Percentiles rank a stretch among this genome's conserved stretches.
Evolutionary conservation across 1,140 invertebrate genomes (phyloP).

Genomic region (Drosophila athabasca): DNA sequence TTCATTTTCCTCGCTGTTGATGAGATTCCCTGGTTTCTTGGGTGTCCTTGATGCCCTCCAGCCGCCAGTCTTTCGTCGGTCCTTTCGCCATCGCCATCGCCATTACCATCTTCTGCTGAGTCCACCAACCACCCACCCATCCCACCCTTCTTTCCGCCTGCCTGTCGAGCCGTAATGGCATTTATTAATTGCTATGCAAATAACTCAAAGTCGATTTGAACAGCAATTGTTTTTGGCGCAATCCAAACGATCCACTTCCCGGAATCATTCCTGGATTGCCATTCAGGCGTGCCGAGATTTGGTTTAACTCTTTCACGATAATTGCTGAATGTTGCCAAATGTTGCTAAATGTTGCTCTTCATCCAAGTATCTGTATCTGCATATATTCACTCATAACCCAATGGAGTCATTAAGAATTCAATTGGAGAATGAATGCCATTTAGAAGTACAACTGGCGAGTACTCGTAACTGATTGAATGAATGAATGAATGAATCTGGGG

Average conservation of each 20-base stretch:
- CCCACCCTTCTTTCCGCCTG: conserved; percentile 1
- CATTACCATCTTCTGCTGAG: conserved; percentile 30
- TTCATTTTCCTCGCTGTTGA: too few relatives aligned
- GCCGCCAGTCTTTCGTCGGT: not conserved
- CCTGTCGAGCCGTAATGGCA: conserved; percentile 49
- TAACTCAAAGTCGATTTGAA: conserved; percentile 53
- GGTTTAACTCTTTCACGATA: too few relatives aligned
- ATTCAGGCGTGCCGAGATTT: too few relatives aligned
- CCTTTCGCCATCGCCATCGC: not conserved
- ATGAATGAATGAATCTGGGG: not conserved
- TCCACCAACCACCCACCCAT: not conserved
- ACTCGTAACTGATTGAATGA: too few relatives aligned
- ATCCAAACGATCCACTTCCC: not conserved
- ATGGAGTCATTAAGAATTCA: too few relatives aligned
- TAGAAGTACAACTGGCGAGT: too few relatives aligned
- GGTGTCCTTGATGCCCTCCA: not conserved
- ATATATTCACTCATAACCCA: too few relatives aligned
- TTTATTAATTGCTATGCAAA: conserved; percentile 75
- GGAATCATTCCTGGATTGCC: not conserved
- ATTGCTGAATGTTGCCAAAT: too few relatives aligned
- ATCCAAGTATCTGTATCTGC: too few relatives aligned
- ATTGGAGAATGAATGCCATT: too few relatives aligned
- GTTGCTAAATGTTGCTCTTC: too few relatives aligned
- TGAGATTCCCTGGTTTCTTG: not conserved
- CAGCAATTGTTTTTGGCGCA: conserved; percentile 35